phyloP scores from a whole-genome alignment of 1,140 invertebrate species.

The Tetramorium parvispinum region DNA sequence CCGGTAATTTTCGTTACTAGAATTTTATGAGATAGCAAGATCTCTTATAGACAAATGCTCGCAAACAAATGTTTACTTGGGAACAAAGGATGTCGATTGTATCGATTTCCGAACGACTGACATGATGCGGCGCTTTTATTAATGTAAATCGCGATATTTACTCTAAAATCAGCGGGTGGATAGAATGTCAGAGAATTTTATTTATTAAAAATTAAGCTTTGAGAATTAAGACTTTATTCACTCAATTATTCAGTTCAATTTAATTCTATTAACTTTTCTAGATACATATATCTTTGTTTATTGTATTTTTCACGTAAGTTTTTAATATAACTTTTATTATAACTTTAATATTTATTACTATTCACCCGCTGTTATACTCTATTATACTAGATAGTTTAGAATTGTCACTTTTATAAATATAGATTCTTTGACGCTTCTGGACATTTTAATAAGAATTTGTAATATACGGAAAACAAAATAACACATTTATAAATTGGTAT shows the following conservation, averaged over 20 bases:
- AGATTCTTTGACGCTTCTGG: not conserved
- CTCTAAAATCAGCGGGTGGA: constrained; percentile 12
- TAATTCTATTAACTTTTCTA: not conserved
- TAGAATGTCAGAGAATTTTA: not conserved
- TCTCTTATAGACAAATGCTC: constrained; percentile 33
- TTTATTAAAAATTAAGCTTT: not conserved
- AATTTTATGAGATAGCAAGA: constrained; percentile 51
- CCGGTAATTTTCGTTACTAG: constrained; percentile 48
- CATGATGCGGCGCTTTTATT: not conserved
- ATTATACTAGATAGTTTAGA: constrained; percentile 36
- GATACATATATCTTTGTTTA: not conserved
- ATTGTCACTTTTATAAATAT: constrained; percentile 5
- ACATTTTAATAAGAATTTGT: constrained; percentile 7
- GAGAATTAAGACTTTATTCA: not conserved
- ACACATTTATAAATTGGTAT: not conserved
- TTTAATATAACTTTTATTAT: not conserved
- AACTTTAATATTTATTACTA: constrained; percentile 24
- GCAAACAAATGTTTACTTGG: constrained; percentile 16
- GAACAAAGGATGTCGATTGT: constrained; percentile 21
- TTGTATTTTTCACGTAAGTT: not conserved
- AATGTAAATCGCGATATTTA: constrained; percentile 11
- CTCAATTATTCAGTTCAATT: not conserved
- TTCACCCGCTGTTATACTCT: constrained; percentile 17
- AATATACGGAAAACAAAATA: not conserved
- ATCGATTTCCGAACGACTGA: constrained; percentile 3